Percentiles rank a stretch among this genome's conserved stretches.
These are phyloP conservation scores for Drosophila yakuba DNA, from an alignment of 1,140 invertebrate species.

Conservation along the genomic window DNA sequence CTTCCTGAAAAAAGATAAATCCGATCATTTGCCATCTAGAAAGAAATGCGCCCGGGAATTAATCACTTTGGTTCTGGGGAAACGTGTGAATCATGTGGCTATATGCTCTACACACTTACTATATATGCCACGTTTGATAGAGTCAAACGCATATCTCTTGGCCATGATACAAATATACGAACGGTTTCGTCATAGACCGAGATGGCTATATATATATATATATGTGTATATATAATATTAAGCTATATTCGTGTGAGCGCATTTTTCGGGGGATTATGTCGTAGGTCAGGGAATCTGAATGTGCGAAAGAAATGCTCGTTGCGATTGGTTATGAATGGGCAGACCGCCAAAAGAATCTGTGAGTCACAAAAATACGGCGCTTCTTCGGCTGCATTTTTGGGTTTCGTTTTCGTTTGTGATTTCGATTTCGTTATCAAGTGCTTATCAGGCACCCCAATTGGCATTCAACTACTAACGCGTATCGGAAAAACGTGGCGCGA, in stretches of 20 bases:
- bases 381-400: constrained; percentile 39
- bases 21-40: constrained; percentile 10
- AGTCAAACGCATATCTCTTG: constrained; percentile 30
- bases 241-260: constrained; percentile 13
- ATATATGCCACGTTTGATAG: constrained; percentile 1
- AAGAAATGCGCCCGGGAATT: constrained; percentile 7
- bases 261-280: constrained; percentile 50
- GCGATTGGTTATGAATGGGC: constrained; percentile 31
- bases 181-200: constrained; percentile 59
- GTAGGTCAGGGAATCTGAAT: constrained; percentile 63
- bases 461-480: constrained; percentile 47
- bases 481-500: constrained; percentile 54
- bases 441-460: constrained; percentile 42
- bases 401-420: constrained; percentile 22
- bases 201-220: constrained; percentile 4
- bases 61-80: constrained; percentile 41
- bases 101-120: constrained; percentile 3
- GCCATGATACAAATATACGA: constrained; percentile 57
- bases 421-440: constrained; percentile 36
- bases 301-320: constrained; percentile 14
- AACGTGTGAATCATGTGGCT: constrained; percentile 41
- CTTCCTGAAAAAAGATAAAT: background rate
- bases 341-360: constrained; percentile 38
- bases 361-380: constrained; percentile 15
- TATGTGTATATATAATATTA: constrained; percentile 8